Base-by-base conservation (phyloP, 2,888 invertebrate genomes). In the Latheticus oryzae region DNA sequence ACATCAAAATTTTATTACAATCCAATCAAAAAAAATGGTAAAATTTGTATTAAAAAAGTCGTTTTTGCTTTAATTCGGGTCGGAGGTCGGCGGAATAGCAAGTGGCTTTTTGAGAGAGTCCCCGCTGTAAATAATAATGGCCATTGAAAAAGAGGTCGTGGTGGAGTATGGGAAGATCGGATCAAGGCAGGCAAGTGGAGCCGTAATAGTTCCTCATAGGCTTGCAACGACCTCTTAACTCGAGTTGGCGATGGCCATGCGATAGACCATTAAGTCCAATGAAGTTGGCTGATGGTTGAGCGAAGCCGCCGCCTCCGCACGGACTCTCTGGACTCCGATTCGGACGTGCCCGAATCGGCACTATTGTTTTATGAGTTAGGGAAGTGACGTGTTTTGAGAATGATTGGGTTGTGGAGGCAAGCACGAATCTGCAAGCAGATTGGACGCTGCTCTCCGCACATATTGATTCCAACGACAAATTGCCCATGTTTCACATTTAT, bases 211-310 rank as follows among this genome's bases (percentile, higher is more conserved):
- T 71, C 69, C 67, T 70, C 70, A 68, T 70, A 69, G 70, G 69
- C 70, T 58, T 58, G 63, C 71, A 66, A 73, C 69, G 74, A 69
- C 71, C 73, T 71, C 73, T 73, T 73, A 73, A 73, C 68, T 73
- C 58, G 69, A 72, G 71, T 70, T 67, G 65, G 69, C 64, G 70
- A 73, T 70, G 70, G 73, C 69, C 67, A 63, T 66, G 66, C 70
- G 66, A 73, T 73, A 66, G 71, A 62, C 73, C 66, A 73, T 72
- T 73, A 72, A 72, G 69, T 67, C 69, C 72, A 70, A 72, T 71
- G 72, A 72, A n/a, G n/a, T n/a, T n/a, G n/a, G n/a, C n/a, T n/a
- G n/a, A n/a, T n/a, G n/a, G n/a, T n/a, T n/a, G n/a, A n/a, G n/a
- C n/a, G n/a, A n/a, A 69, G 71, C 67, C 61, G 57, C 61, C 61